Conservation (phyloP, 2,113 vertebrate species). For the crab-eating macaque (Macaca fascicularis) region T2T-MFA8v1.1 NC_088391.1:84396501-84397000, state of each 20-base stretch:
- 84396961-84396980: slow-evolving; percentile 23
- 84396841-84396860: slow-evolving; percentile 49
- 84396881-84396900: slow-evolving; percentile 5
- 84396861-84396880: not conserved
- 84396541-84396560: not conserved
- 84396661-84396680: not conserved
- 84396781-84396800: not conserved
- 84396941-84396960: slow-evolving; percentile 60
- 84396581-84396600: rapidly evolving
- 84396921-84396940: slow-evolving; percentile 50
- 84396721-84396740: not conserved
- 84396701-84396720: not conserved
- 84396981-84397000: not conserved
- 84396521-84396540: not conserved
- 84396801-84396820: not conserved
- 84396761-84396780: not conserved
- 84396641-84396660: not conserved
- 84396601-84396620: not conserved
- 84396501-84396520: not conserved
- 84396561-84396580: not conserved
- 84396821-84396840: not conserved
- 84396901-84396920: slow-evolving; percentile 13
- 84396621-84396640: not conserved
- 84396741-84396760: not conserved
- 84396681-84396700: not conserved